These are phyloP conservation scores for Noturus placidus DNA, from an alignment of 2,113 vertebrate genomes.

Conservation along the genomic window DNA sequence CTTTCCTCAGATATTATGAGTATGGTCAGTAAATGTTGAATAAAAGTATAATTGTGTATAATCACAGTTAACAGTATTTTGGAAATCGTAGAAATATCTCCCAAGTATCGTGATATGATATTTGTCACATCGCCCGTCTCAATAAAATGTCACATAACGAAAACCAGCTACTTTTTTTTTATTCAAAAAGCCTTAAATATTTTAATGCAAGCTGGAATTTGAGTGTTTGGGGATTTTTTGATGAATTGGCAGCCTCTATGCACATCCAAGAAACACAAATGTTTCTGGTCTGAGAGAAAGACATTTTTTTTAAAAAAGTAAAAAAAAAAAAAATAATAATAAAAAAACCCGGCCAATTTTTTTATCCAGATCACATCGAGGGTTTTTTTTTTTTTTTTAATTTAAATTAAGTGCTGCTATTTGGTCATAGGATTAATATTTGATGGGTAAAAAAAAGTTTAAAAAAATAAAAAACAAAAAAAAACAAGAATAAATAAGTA, in stretches of 20 bases:
- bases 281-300: background rate
- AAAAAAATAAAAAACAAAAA: background rate
- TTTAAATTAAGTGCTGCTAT: background rate
- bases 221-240: background rate
- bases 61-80: background rate
- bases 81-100: too few species aligned
- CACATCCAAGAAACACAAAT: background rate
- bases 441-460: too few species aligned
- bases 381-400: background rate
- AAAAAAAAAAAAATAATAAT: background rate
- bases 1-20: background rate
- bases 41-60: too few species aligned
- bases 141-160: background rate
- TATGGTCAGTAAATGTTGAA: background rate
- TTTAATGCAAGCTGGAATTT: background rate
- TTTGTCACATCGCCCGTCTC: background rate
- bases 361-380: background rate
- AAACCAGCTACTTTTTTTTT: background rate
- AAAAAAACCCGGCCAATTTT: background rate
- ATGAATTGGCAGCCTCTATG: background rate
- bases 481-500: background rate
- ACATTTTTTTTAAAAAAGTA: too few species aligned
- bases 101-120: background rate
- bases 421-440: background rate
- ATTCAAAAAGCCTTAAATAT: background rate